These are phyloP conservation scores for Poeciliopsis retropinna DNA, from an alignment of 2,113 vertebrate species.

Conservation along the genomic window DNA sequence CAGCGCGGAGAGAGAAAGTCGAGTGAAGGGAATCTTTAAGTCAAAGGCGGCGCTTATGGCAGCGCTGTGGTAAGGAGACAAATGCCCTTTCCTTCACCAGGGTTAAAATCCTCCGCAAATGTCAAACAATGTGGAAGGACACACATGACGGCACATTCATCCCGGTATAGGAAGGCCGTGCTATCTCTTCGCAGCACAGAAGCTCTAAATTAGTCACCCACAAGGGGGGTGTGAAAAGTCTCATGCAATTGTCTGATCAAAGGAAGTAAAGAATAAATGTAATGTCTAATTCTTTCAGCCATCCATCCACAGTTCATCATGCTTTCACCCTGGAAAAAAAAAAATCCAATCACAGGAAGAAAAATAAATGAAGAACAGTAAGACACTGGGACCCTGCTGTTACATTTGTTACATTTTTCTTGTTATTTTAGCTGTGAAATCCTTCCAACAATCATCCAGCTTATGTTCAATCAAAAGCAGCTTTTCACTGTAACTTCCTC, in stretches of 20 bases:
- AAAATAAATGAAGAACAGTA: no score
- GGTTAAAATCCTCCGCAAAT: slow-evolving; percentile 19
- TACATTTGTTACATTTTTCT: no score
- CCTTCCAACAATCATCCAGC: neutral
- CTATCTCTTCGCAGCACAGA: slow-evolving; percentile 6
- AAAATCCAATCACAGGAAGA: no score
- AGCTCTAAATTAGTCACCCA: slow-evolving; percentile 7
- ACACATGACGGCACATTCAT: neutral
- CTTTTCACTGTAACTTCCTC: no score
- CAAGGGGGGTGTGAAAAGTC: neutral
- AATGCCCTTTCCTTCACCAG: slow-evolving; percentile 17
- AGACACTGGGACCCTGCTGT: no score
- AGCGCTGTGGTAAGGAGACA: slow-evolving; percentile 69
- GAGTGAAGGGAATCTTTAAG: slow-evolving; percentile 70
- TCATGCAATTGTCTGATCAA: neutral
- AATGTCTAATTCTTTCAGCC: neutral
- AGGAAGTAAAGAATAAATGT: neutral
- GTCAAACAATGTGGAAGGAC: slow-evolving; percentile 30
- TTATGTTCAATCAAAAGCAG: no score
- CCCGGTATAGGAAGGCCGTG: neutral
- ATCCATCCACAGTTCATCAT: neutral
- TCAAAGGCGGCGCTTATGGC: slow-evolving; percentile 59
- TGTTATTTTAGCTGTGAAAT: neutral
- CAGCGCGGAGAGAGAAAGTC: slow-evolving; percentile 68
- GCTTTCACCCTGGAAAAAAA: neutral